phyloP scores from a whole-genome alignment of 2,888 invertebrate species.

The Leucophenga maculata region DNA sequence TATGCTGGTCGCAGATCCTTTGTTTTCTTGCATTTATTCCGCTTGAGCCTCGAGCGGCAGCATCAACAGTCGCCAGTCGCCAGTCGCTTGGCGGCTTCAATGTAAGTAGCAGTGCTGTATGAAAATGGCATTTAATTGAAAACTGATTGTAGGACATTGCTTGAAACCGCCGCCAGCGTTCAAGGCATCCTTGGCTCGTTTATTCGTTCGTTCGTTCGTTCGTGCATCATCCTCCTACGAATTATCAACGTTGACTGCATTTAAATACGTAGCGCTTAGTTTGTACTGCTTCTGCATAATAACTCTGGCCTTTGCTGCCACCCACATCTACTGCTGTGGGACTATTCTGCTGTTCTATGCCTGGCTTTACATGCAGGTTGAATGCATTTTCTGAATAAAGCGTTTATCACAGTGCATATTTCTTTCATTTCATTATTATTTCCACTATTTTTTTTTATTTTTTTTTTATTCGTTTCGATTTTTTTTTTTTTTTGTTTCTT shows the following conservation, averaged over 20 bases:
- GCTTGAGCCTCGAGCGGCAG: conserved; percentile 2
- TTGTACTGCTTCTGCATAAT: background rate
- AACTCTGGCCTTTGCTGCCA: too few relatives aligned
- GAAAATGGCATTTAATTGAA: conserved; percentile 58
- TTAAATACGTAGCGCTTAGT: conserved; percentile 9
- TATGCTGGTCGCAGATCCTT: conserved; percentile 8
- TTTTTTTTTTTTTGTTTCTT: conserved; percentile 13
- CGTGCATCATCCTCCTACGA: background rate
- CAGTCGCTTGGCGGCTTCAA: conserved; percentile 28
- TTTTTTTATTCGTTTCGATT: conserved; percentile 4
- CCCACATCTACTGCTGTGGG: too few relatives aligned
- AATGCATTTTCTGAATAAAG: conserved; percentile 30
- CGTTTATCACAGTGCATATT: conserved; percentile 30
- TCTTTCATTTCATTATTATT: conserved; percentile 5
- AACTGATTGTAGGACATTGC: conserved; percentile 45
- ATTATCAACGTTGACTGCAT: conserved; percentile 3
- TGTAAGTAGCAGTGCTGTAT: conserved; percentile 52
- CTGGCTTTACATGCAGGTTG: conserved; percentile 10
- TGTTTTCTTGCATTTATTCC: conserved; percentile 8
- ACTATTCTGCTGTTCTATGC: too few relatives aligned
- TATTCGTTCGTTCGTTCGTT: conserved; percentile 27
- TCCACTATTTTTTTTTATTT: background rate
- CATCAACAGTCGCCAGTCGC: background rate
- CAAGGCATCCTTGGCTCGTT: background rate
- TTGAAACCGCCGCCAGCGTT: too few relatives aligned